Evolutionary conservation across 2,797 vertebrate genomes (phyloP).

Genomic region (Denticeps clupeoides): DNA sequence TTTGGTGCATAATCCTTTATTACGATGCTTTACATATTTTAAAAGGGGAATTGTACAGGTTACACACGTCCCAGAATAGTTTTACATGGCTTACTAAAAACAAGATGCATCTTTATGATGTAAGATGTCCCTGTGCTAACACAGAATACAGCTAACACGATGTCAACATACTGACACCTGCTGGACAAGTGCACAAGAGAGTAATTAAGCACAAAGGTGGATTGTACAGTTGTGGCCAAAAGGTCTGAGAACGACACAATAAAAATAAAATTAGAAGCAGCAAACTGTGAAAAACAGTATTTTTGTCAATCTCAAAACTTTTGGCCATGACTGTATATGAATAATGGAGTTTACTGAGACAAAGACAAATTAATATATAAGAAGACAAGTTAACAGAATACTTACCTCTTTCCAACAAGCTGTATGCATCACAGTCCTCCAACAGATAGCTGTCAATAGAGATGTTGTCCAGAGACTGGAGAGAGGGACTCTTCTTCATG

Average conservation of each 20-base stretch:
- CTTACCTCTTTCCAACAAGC: conserved; percentile 78
- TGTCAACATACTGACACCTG: conserved; percentile 38
- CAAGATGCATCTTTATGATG: no score
- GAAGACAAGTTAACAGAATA: not conserved
- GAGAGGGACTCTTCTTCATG: conserved; percentile 88
- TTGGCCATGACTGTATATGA: no score
- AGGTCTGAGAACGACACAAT: no score
- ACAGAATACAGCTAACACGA: no score
- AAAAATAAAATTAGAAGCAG: no score
- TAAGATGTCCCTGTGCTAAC: not conserved
- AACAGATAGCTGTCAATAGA: conserved; percentile 87
- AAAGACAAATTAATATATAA: not conserved
- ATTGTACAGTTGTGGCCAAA: no score
- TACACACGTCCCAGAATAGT: not conserved
- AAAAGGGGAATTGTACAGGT: not conserved
- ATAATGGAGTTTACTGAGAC: no score
- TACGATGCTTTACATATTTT: no score
- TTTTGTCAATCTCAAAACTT: no score
- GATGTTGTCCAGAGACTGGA: conserved; percentile 85
- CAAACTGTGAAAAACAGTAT: no score
- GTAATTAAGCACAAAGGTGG: not conserved
- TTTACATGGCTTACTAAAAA: no score
- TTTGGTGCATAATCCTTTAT: no score
- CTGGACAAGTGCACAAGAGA: conserved; percentile 21
- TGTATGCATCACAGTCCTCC: conserved; percentile 82